These are phyloP conservation scores for Cryptoleucopteryx plumbea DNA, from an alignment of 2,113 vertebrate genomes.

Conservation along the genomic window DNA sequence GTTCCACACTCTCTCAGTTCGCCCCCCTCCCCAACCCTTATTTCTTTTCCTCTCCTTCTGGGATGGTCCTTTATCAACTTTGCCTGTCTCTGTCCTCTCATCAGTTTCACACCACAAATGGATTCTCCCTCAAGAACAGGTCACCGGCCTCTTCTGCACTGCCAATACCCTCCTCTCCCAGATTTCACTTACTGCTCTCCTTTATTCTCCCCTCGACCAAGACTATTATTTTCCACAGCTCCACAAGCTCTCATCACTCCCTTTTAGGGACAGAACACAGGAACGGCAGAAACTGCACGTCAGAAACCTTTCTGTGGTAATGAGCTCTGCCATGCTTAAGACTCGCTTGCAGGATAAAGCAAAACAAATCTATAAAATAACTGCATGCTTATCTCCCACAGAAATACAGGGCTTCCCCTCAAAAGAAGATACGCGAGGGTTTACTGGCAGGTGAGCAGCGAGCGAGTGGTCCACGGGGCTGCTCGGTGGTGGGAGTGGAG, in stretches of 20 bases:
- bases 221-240: neutral
- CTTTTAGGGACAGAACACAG: neutral
- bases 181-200: neutral
- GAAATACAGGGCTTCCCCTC: neutral
- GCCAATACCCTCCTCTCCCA: neutral
- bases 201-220: neutral
- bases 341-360: neutral
- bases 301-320: neutral
- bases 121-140: neutral
- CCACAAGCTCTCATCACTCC: neutral
- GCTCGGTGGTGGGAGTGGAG: neutral
- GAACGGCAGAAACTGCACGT: neutral
- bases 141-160: neutral
- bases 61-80: neutral
- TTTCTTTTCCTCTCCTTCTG: neutral
- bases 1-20: neutral
- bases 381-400: neutral
- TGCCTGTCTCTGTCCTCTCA: neutral
- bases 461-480: accelerated
- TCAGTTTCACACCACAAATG: neutral
- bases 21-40: neutral
- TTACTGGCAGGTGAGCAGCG: neutral
- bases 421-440: neutral
- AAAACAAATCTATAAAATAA: neutral
- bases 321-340: neutral